phyloP scores from a whole-genome alignment of 2,888 invertebrate genomes.

The Tenthredo distinguenda region DNA sequence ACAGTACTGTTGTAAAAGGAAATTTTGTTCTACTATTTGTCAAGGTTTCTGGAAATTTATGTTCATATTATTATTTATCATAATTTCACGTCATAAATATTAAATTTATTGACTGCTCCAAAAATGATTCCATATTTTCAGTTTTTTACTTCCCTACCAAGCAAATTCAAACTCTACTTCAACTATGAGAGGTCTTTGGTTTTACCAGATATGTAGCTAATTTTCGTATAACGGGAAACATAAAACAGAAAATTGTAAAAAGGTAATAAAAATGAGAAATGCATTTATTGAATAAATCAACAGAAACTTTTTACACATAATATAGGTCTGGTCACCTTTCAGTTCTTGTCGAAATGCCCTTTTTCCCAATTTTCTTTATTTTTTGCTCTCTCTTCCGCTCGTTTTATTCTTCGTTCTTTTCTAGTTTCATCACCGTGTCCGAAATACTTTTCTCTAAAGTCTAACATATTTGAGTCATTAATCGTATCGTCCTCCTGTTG shows the following conservation, averaged over 20 bases:
- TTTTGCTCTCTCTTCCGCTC: constrained; percentile 77
- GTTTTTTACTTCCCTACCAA: not conserved
- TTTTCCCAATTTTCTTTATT: constrained; percentile 70
- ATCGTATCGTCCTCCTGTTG: constrained; percentile 65
- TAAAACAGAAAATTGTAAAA: not conserved
- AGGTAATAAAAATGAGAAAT: constrained; percentile 3
- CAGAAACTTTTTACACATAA: constrained; percentile 2
- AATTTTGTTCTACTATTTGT: constrained; percentile 35
- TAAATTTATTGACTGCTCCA: constrained; percentile 35
- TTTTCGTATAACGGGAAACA: not conserved
- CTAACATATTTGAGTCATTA: constrained; percentile 73
- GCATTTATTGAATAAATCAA: constrained; percentile 19
- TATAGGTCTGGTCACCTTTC: constrained; percentile 63
- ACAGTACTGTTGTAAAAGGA: constrained; percentile 19
- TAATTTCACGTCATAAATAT: not conserved
- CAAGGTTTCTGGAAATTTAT: constrained; percentile 15
- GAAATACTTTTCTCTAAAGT: constrained; percentile 86
- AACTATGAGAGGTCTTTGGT: not conserved
- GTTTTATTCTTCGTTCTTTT: constrained; percentile 81
- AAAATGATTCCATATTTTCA: not conserved
- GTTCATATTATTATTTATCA: constrained; percentile 40
- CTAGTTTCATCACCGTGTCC: constrained; percentile 84
- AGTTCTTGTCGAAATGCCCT: constrained; percentile 62
- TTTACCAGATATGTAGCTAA: not conserved
- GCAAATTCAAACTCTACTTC: not conserved